Conservation (phyloP, 2,888 invertebrate species). For the Chymomyza fuscimana region DNA sequence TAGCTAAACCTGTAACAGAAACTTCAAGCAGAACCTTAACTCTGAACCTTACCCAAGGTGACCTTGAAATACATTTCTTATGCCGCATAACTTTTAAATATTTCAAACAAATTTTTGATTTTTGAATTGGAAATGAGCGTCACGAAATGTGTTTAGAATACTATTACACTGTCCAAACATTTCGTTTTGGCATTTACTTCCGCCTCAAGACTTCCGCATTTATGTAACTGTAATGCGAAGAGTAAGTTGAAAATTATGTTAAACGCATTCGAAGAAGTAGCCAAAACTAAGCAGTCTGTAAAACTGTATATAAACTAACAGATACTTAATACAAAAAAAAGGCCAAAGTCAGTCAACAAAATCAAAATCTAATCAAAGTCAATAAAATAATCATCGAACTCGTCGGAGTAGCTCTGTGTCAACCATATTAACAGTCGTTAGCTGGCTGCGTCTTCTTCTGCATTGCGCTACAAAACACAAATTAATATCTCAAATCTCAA, state of each 20-base stretch:
- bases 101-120: not conserved
- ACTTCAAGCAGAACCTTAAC: not conserved
- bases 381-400: not conserved
- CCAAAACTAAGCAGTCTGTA: not conserved
- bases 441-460: too few species aligned
- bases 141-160: not conserved
- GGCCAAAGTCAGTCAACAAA: conserved; percentile 21
- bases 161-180: not conserved
- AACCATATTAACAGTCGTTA: not conserved
- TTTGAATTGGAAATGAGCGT: not conserved
- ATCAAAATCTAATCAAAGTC: not conserved
- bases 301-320: too few species aligned
- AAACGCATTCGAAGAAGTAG: not conserved
- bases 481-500: conserved; percentile 21
- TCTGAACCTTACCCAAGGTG: not conserved
- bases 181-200: conserved; percentile 32
- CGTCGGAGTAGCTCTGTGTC: not conserved
- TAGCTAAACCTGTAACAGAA: not conserved
- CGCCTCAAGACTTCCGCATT: conserved; percentile 54
- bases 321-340: conserved; percentile 4
- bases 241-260: not conserved
- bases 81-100: not conserved
- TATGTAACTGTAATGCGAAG: conserved; percentile 60
- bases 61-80: not conserved
- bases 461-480: not conserved